These are phyloP conservation scores for Lindbergichthys nudifrons DNA, from an alignment of 2,797 vertebrate species.

Conservation along the genomic window DNA sequence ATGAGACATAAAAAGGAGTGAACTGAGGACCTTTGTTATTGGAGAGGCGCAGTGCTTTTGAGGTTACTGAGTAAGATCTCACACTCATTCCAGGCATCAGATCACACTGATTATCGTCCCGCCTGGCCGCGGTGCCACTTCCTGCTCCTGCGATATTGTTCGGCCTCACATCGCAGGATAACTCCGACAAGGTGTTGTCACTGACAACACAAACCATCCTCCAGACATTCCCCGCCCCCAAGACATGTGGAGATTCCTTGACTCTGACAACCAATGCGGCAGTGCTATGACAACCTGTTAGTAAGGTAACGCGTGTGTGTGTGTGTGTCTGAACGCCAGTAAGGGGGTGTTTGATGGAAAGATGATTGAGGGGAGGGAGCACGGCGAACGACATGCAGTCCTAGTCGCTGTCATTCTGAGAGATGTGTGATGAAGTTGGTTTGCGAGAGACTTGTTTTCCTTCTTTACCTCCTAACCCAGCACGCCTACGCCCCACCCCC, in stretches of 20 bases:
- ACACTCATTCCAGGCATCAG: constrained; percentile 54
- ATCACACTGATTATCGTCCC: constrained; percentile 61
- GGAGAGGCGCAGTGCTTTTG: neutral
- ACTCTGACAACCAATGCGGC: constrained; percentile 68
- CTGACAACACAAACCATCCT: constrained; percentile 72
- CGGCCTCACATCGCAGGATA: constrained; percentile 49
- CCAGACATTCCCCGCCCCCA: constrained; percentile 54
- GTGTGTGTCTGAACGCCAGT: constrained; percentile 31
- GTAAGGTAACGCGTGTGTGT: constrained; percentile 46
- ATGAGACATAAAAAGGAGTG: neutral
- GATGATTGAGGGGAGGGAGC: constrained; percentile 77
- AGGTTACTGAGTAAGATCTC: constrained; percentile 46
- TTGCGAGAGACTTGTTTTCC: constrained; percentile 70
- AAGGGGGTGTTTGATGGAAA: constrained; percentile 71
- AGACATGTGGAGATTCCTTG: constrained; percentile 72
- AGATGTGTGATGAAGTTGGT: constrained; percentile 75
- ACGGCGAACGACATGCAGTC: constrained; percentile 69
- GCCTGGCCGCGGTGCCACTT: constrained; percentile 35
- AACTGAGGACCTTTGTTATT: neutral
- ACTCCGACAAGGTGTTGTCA: constrained; percentile 72
- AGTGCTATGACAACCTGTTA: constrained; percentile 80
- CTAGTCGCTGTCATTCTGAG: constrained; percentile 70
- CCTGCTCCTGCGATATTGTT: constrained; percentile 58
- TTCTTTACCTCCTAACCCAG: constrained; percentile 74
- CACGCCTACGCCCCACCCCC: constrained; percentile 26